phyloP scores from a whole-genome alignment of 2,797 vertebrate species.

The Sciurus vulgaris region DNA sequence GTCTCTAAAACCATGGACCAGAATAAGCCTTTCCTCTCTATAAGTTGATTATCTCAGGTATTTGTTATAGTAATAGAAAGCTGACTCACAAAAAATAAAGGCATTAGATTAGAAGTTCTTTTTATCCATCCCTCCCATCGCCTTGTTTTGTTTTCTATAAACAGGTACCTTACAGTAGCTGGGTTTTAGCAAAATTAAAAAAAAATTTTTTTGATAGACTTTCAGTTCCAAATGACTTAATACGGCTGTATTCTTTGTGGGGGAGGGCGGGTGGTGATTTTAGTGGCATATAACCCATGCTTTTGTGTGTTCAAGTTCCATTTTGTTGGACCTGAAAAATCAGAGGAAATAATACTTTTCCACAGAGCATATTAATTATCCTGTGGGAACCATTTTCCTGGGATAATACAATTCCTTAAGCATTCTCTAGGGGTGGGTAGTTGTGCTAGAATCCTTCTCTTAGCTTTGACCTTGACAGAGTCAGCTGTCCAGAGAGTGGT shows the following conservation, averaged over 20 bases:
- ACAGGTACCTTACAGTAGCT: neutral
- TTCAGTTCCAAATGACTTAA: neutral
- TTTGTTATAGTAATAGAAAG: neutral
- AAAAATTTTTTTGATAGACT: neutral
- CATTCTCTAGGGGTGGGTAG: neutral
- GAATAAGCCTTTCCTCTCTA: neutral
- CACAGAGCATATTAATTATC: neutral
- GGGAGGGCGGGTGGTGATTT: neutral
- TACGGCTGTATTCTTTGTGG: neutral
- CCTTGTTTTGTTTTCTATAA: neutral
- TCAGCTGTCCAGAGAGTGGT: neutral
- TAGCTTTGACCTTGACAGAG: slow-evolving; percentile 57
- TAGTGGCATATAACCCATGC: neutral
- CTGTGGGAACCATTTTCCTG: slow-evolving; percentile 58
- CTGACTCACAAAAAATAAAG: neutral
- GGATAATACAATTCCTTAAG: neutral
- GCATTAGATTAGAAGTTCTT: neutral
- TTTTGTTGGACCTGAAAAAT: neutral
- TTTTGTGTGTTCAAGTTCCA: neutral
- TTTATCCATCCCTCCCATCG: neutral
- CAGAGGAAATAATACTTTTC: neutral
- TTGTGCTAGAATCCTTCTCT: slow-evolving; percentile 8
- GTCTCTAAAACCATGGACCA: neutral
- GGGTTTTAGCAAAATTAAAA: neutral
- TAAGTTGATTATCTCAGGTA: neutral